Evolutionary conservation across 2,888 invertebrate genomes (phyloP).

Genomic region (Amphipoea oculea): DNA sequence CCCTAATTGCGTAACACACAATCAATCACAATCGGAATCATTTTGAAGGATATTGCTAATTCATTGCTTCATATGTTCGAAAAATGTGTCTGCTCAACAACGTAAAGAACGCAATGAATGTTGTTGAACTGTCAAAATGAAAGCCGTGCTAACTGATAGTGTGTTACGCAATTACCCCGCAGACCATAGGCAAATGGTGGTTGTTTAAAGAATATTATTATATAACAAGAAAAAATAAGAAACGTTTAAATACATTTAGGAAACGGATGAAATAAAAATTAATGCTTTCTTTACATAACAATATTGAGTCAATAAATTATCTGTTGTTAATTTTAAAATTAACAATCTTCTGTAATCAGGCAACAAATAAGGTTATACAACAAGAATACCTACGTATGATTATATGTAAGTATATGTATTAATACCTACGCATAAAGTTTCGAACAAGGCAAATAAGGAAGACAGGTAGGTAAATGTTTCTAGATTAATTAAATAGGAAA

Average conservation of each 20-base stretch:
- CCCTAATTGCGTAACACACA: too few relatives aligned
- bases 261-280: conserved; percentile 15
- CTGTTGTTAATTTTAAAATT: conserved; percentile 14
- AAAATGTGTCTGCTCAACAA: too few relatives aligned
- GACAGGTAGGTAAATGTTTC: not conserved
- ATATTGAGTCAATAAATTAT: conserved; percentile 30
- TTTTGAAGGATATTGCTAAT: too few relatives aligned
- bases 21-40: too few relatives aligned
- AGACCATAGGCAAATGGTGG: too few relatives aligned
- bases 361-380: conserved; percentile 28
- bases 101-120: too few relatives aligned
- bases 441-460: not conserved
- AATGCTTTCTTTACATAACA: conserved; percentile 22
- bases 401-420: not conserved
- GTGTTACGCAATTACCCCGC: too few relatives aligned
- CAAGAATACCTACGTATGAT: not conserved
- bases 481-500: conserved; percentile 15
- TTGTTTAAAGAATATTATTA: not conserved
- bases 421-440: not conserved
- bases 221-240: not conserved
- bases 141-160: too few relatives aligned
- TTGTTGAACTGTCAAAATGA: too few relatives aligned
- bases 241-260: not conserved
- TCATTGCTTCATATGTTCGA: too few relatives aligned
- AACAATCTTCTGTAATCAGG: conserved; percentile 6